phyloP scores from a whole-genome alignment of 2,113 vertebrate genomes.

The Trachemys scripta region DNA sequence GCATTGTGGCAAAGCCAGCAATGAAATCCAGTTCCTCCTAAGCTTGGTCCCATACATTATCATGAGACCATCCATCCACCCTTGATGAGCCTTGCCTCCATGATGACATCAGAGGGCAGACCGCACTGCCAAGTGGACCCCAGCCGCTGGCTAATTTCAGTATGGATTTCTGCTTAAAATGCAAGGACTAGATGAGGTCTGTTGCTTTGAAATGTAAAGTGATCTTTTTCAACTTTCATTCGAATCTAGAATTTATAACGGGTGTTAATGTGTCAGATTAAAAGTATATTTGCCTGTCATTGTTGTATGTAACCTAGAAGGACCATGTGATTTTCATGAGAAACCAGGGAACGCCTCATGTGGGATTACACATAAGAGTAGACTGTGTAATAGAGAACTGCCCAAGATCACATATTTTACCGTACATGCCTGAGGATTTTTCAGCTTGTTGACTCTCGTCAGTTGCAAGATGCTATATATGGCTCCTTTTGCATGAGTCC shows the following conservation, averaged over 20 bases:
- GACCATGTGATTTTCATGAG: not conserved
- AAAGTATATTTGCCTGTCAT: not conserved
- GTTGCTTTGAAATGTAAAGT: not conserved
- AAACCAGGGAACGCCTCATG: not conserved
- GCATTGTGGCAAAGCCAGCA: not conserved
- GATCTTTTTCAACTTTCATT: not conserved
- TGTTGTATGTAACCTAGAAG: not conserved
- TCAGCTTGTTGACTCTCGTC: not conserved
- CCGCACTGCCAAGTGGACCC: accelerated
- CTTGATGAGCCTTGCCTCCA: not conserved
- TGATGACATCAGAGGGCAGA: not conserved
- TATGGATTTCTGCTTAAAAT: not conserved
- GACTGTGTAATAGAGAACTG: not conserved
- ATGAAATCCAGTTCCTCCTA: not conserved
- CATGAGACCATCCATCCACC: not conserved
- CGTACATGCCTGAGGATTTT: not conserved
- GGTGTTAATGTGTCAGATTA: not conserved
- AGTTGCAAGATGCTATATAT: not conserved
- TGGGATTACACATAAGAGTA: not conserved
- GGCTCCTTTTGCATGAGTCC: not conserved
- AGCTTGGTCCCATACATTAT: not conserved
- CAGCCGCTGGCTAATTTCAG: not conserved
- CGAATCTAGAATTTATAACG: not conserved
- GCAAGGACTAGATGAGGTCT: not conserved
- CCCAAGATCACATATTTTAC: not conserved